Evolutionary conservation across 2,797 vertebrate genomes (phyloP), one percentile per base, ranked within the genome.

Genomic region (Astyanax mexicanus): DNA sequence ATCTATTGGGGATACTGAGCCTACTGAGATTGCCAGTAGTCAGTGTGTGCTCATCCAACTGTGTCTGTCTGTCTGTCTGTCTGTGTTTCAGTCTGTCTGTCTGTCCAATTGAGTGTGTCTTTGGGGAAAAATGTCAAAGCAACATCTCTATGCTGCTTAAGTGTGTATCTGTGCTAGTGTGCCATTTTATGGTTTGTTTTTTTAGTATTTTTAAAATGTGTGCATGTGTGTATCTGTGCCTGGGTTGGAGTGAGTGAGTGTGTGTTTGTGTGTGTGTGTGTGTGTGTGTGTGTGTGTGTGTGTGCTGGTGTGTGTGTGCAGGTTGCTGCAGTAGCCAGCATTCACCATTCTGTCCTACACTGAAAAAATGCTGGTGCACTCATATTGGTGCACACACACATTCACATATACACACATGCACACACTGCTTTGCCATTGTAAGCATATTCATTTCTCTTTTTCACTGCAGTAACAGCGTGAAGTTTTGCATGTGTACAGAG

Each of bases 241-340:
- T n/a, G n/a, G n/a, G n/a, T n/a, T n/a, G n/a, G n/a, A n/a, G n/a
- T n/a, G n/a, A 47, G 15, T 47, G 1, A 17, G 44, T 47, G 44
- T 1, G 42, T 44, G 11, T 12, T 13, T 11, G 12, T 13, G 42
- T 12, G 42, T 8, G 8, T 1, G n/a, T 9, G 9, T 6, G 6
- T 49, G 45, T 45, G 61, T 65, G 38, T 65, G 61, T 47, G 47
- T 21, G 64, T 47, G 64, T 45, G 23, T n/a, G n/a, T n/a, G n/a
- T n/a, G n/a, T n/a, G n/a, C n/a, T n/a, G n/a, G n/a, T n/a, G n/a
- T n/a, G n/a, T 45, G 64, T 47, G 64, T 45, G 23, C n/a, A 17
- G 58, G 72, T 71, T 23, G 25, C 38, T 44, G 61, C 61, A 64
- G 61, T 44, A 25, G 10, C 61, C 1, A 17, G 29, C 0, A 57